These are phyloP conservation scores for Drosophila kohkoa DNA, from an alignment of 1,140 invertebrate species.

Conservation along the genomic window DNA sequence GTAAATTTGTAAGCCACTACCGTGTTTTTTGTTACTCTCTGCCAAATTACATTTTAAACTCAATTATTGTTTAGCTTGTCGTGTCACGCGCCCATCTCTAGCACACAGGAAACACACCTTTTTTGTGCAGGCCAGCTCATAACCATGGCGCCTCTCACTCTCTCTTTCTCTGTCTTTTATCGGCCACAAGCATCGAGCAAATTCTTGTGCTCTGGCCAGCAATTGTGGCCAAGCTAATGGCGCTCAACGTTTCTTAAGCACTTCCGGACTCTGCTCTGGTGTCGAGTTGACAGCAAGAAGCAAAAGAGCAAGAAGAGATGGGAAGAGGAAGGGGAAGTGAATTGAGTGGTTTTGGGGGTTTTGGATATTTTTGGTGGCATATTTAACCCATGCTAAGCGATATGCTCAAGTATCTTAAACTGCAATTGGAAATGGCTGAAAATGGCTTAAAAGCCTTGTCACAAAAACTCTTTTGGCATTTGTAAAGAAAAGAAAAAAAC, in stretches of 20 bases:
- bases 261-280: slow-evolving; percentile 15
- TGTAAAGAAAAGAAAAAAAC: slow-evolving; percentile 2
- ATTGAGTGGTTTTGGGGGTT: slow-evolving; percentile 3
- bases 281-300: not conserved
- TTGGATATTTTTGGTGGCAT: slow-evolving; percentile 10
- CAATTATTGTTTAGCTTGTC: not conserved
- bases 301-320: too few relatives aligned
- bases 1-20: too few relatives aligned
- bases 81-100: slow-evolving; percentile 22
- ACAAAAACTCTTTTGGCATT: slow-evolving; percentile 43
- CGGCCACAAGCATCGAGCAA: slow-evolving; percentile 8
- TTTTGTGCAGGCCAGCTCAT: not conserved
- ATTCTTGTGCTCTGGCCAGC: slow-evolving; percentile 28
- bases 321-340: not conserved
- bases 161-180: not conserved
- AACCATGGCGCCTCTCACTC: not conserved
- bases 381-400: slow-evolving; percentile 3
- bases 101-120: slow-evolving; percentile 6
- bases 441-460: slow-evolving; percentile 49
- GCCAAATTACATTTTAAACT: not conserved
- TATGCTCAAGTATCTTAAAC: slow-evolving; percentile 5
- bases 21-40: too few relatives aligned
- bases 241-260: slow-evolving; percentile 31
- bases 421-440: slow-evolving; percentile 18
- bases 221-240: slow-evolving; percentile 45